Base-by-base conservation (phyloP, 2,888 invertebrate species). In the Stegana nigrithorax region DNA sequence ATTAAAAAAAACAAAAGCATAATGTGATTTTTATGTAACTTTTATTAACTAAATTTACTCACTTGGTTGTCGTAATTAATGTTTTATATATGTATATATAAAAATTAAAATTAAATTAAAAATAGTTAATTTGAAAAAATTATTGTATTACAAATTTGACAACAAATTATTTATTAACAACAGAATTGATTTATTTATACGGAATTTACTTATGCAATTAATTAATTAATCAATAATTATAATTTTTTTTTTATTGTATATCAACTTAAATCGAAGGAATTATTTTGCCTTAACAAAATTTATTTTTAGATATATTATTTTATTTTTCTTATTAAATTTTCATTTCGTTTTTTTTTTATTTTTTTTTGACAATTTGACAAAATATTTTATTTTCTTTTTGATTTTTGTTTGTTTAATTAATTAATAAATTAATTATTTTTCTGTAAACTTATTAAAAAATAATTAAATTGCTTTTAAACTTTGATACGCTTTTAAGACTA, bases 401-500 rank as follows among this genome's bases (percentile, higher is more conserved):
- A n/a, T n/a, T n/a, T n/a, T n/a, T n/a, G n/a, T n/a, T n/a, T n/a
- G n/a, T n/a, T n/a, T n/a, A 36, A 32, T 21, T 21, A 55, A 19
- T 12, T n/a, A 32, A 55, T 14, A 32, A 32, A 19, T 29, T 26
- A 27, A 27, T 27, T 27, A 51, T 12, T 51, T n/a, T 25, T 10
- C 17, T 26, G 12, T 45, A 23, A 32, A 53, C 29, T 39, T 27
- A 36, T 45, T 45, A 44, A 7, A 44, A 17, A 19, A 17, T 51
- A 39, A 42, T 53, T 60, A 12, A 2, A 3, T 36, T 51, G 50
- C 12, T 14, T 53, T 53, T 53, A 44, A 44, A 14, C 19, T 36
- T 53, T 26, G 14, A 27, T 47, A 29, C 19, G 26, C 47, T 69
- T 67, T 73, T 76, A 76, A 74, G 76, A 76, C 70, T 76, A 12